Evolutionary conservation across 2,888 invertebrate species (phyloP).

Genomic region (Strigamia transsilvanica): DNA sequence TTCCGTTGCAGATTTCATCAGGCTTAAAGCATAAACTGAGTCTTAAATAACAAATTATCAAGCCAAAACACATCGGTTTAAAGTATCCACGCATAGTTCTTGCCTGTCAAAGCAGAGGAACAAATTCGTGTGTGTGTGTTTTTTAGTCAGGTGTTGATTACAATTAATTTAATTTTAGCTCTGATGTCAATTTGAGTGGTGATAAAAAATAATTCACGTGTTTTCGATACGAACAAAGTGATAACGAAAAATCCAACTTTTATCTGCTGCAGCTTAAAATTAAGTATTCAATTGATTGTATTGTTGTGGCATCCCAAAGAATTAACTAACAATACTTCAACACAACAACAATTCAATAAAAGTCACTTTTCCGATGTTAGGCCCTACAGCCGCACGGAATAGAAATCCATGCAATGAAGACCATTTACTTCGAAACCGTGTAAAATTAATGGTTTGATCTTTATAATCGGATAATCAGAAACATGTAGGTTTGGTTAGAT

Average conservation of each 20-base stretch:
- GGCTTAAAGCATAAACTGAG: not conserved
- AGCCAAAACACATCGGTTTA: not conserved
- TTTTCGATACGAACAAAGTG: not conserved
- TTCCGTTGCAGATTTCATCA: not conserved
- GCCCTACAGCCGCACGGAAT: not conserved
- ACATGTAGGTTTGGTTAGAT: not conserved
- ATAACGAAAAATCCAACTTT: not conserved
- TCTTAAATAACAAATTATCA: not conserved
- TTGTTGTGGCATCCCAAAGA: not conserved
- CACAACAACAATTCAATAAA: not conserved
- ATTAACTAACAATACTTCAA: not conserved
- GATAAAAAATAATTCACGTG: not conserved
- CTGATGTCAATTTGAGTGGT: not conserved
- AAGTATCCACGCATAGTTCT: not conserved
- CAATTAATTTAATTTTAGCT: not conserved
- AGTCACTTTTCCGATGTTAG: not conserved
- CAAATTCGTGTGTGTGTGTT: not conserved
- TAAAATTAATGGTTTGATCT: conserved; percentile 21
- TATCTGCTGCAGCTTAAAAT: too few relatives aligned
- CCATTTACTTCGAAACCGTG: not conserved
- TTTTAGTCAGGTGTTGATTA: not conserved
- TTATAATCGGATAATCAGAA: not conserved
- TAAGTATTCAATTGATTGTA: too few relatives aligned
- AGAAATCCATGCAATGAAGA: not conserved
- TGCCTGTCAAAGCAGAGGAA: not conserved